These are phyloP conservation scores for Eurois occulta DNA, from an alignment of 2,888 invertebrate genomes.

Conservation along the genomic window DNA sequence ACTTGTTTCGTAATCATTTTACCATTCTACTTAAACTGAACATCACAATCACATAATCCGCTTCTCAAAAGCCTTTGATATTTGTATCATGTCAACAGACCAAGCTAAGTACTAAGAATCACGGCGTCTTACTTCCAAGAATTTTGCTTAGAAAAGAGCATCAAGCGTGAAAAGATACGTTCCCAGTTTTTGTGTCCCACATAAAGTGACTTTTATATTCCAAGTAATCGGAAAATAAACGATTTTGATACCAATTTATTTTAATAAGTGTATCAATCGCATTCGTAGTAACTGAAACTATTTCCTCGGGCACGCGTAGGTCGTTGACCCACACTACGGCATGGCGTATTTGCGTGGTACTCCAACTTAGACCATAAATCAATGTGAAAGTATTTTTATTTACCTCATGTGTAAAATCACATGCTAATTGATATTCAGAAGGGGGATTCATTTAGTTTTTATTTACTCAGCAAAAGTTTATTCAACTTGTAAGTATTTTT, in stretches of 20 bases:
- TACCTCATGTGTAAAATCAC: slow-evolving; percentile 53
- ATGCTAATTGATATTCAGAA: slow-evolving; percentile 58
- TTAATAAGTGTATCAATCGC: slow-evolving; percentile 56
- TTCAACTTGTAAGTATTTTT: slow-evolving; percentile 25
- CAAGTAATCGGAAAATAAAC: slow-evolving; percentile 53
- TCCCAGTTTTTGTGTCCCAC: slow-evolving; percentile 41
- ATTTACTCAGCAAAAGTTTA: slow-evolving; percentile 30
- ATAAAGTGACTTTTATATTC: slow-evolving; percentile 37
- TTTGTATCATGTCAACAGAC: slow-evolving; percentile 33
- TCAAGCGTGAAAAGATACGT: slow-evolving; percentile 35
- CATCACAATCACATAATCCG: slow-evolving; percentile 15
- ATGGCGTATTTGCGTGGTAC: slow-evolving; percentile 67
- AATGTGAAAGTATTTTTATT: slow-evolving; percentile 67
- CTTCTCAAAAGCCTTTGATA: slow-evolving; percentile 13
- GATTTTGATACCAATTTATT: slow-evolving; percentile 46
- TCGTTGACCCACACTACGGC: slow-evolving; percentile 62
- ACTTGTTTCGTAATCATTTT: background rate
- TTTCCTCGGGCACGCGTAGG: slow-evolving; percentile 63
- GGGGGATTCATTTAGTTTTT: slow-evolving; percentile 35
- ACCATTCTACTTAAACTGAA: slow-evolving; percentile 17
- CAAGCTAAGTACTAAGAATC: slow-evolving; percentile 29
- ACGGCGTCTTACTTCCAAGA: slow-evolving; percentile 31
- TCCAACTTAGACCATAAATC: slow-evolving; percentile 65
- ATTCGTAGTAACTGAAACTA: slow-evolving; percentile 62
- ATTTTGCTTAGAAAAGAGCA: slow-evolving; percentile 28